phyloP scores from a whole-genome alignment of 2,888 invertebrate species.

The Falcaria lacertinaria region DNA sequence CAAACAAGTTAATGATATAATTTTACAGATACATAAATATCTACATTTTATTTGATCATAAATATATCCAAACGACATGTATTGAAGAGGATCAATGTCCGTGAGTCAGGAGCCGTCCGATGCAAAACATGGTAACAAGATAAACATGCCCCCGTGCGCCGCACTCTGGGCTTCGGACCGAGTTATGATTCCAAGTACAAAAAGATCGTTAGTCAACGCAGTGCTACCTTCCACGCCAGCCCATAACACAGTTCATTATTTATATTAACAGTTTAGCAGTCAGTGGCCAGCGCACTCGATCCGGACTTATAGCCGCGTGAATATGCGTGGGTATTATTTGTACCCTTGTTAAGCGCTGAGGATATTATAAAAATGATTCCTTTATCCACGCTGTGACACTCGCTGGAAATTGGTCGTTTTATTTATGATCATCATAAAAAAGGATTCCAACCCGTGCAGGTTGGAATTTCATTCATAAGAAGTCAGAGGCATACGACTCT shows the following conservation, averaged over 20 bases:
- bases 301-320: slow-evolving; percentile 74
- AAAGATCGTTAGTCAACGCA: slow-evolving; percentile 71
- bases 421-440: slow-evolving; percentile 77
- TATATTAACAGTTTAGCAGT: slow-evolving; percentile 80
- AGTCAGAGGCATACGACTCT: slow-evolving; percentile 78
- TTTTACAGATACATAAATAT: background rate
- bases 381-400: slow-evolving; percentile 77
- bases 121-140: slow-evolving; percentile 26
- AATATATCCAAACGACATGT: background rate
- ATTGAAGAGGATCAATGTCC: slow-evolving; percentile 1
- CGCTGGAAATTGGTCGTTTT: slow-evolving; percentile 76
- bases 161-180: slow-evolving; percentile 21
- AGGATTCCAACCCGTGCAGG: slow-evolving; percentile 72
- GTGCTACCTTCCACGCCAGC: slow-evolving; percentile 64
- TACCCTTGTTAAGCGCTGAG: slow-evolving; percentile 77
- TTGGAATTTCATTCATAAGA: slow-evolving; percentile 81
- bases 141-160: slow-evolving; percentile 23
- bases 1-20: background rate
- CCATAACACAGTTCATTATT: slow-evolving; percentile 78
- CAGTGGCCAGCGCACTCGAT: slow-evolving; percentile 64
- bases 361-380: slow-evolving; percentile 80
- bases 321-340: slow-evolving; percentile 79
- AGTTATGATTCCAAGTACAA: slow-evolving; percentile 59
- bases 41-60: background rate
- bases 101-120: slow-evolving; percentile 8